A percentile compares a stretch with the other conserved stretches of the same genome.
Evolutionary conservation across 2,113 vertebrate genomes (phyloP).

Genomic region (Cariama cristata): DNA sequence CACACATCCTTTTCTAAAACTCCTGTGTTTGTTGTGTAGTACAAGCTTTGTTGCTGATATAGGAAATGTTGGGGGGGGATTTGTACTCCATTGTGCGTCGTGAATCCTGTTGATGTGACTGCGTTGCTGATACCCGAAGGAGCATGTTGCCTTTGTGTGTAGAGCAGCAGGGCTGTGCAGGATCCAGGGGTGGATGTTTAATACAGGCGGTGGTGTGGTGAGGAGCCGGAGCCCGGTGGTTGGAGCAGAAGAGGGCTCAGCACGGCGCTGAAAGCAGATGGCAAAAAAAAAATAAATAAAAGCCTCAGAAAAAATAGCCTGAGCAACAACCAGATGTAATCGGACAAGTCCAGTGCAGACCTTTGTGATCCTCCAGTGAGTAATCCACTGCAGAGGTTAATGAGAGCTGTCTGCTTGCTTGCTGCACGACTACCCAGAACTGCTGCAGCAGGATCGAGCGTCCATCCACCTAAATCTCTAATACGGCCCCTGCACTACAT

Average conservation of each 20-base stretch:
- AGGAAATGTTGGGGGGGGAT: background rate
- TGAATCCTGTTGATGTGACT: background rate
- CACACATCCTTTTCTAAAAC: background rate
- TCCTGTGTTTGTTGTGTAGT: background rate
- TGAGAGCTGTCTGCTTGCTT: background rate
- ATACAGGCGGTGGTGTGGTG: accelerated
- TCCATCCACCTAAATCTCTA: background rate
- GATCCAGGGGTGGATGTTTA: background rate
- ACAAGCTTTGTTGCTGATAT: background rate
- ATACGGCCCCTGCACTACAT: background rate
- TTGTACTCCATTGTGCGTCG: background rate
- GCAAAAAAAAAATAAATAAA: background rate
- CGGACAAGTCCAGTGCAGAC: background rate
- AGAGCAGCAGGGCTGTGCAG: background rate
- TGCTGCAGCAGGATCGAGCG: background rate
- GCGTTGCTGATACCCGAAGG: background rate
- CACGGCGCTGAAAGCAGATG: background rate
- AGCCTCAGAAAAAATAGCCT: background rate
- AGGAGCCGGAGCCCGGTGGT: accelerated
- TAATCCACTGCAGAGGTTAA: background rate
- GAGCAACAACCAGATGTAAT: background rate
- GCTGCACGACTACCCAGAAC: background rate
- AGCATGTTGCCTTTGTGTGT: background rate
- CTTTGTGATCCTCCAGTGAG: background rate
- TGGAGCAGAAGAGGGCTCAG: background rate